These are phyloP conservation scores for Dascillus cervinus DNA, from an alignment of 2,888 invertebrate species.

Conservation along the genomic window DNA sequence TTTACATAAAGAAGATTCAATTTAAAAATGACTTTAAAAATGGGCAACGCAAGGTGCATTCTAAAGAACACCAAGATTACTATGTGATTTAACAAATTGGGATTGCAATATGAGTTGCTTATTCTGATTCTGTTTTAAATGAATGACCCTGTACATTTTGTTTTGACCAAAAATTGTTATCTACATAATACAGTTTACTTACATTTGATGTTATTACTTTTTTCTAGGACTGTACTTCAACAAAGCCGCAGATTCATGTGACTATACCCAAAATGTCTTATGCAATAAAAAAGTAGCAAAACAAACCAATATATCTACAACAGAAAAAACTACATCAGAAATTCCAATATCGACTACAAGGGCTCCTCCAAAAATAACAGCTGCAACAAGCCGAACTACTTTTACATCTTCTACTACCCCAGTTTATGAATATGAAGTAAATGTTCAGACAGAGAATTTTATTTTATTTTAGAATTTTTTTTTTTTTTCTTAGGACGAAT, in stretches of 20 bases:
- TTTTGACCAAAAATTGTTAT: too few relatives aligned
- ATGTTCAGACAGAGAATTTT: conserved; percentile 4
- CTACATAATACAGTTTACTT: too few relatives aligned
- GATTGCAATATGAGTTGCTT: too few relatives aligned
- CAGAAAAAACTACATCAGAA: conserved; percentile 32
- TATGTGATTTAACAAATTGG: too few relatives aligned
- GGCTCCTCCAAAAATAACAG: conserved; percentile 36
- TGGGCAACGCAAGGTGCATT: too few relatives aligned
- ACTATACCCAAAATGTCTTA: conserved; percentile 80
- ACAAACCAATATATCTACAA: conserved; percentile 44
- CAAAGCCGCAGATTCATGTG: conserved; percentile 85
- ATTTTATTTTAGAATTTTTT: conserved; percentile 4
- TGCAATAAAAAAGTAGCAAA: conserved; percentile 59
- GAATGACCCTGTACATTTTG: too few relatives aligned
- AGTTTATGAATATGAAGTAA: conserved; percentile 31
- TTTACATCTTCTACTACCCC: conserved; percentile 35
- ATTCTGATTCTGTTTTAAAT: not conserved
- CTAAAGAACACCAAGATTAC: too few relatives aligned
- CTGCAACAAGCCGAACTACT: conserved; percentile 37
- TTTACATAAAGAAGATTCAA: too few relatives aligned
- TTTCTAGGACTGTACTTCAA: conserved; percentile 76
- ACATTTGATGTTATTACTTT: too few relatives aligned
- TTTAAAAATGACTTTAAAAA: too few relatives aligned
- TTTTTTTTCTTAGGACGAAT: conserved; percentile 19
- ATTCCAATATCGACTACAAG: conserved; percentile 39